These are phyloP conservation scores for Misgurnus anguillicaudatus DNA, from an alignment of 2,113 vertebrate species.

Conservation along the genomic window DNA sequence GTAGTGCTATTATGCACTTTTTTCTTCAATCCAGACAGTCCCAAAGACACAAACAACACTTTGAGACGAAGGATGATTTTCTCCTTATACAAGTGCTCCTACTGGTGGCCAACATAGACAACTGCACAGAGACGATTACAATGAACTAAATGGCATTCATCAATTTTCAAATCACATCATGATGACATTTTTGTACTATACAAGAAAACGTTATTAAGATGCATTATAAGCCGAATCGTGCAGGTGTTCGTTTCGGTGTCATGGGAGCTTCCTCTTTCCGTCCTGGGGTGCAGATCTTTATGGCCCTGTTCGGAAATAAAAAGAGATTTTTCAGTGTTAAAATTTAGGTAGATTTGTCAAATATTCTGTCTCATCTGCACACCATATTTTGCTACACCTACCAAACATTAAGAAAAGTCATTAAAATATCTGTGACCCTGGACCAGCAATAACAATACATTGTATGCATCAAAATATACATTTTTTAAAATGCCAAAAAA, in stretches of 20 bases:
- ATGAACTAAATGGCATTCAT: neutral
- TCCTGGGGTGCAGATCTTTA: conserved; percentile 94
- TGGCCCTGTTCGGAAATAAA: conserved; percentile 73
- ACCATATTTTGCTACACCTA: too few relatives aligned
- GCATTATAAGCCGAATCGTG: conserved; percentile 87
- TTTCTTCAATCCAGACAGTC: neutral
- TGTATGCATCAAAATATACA: too few relatives aligned
- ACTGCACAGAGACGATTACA: conserved; percentile 56
- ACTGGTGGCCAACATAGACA: conserved; percentile 69
- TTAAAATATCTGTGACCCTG: too few relatives aligned
- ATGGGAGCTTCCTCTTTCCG: conserved; percentile 89
- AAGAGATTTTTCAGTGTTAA: neutral
- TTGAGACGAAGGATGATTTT: neutral
- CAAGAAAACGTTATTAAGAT: neutral
- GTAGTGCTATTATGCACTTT: neutral
- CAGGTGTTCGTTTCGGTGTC: conserved; percentile 90
- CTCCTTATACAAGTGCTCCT: conserved; percentile 79
- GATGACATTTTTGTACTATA: neutral
- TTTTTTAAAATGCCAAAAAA: too few relatives aligned
- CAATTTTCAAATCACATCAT: neutral
- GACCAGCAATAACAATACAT: too few relatives aligned
- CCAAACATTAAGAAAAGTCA: too few relatives aligned
- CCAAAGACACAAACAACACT: neutral
- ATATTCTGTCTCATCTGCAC: too few relatives aligned
- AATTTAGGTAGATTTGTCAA: neutral